Base-by-base conservation (phyloP, 1,140 invertebrate genomes). In the Pygmarrhopalites habei region DNA sequence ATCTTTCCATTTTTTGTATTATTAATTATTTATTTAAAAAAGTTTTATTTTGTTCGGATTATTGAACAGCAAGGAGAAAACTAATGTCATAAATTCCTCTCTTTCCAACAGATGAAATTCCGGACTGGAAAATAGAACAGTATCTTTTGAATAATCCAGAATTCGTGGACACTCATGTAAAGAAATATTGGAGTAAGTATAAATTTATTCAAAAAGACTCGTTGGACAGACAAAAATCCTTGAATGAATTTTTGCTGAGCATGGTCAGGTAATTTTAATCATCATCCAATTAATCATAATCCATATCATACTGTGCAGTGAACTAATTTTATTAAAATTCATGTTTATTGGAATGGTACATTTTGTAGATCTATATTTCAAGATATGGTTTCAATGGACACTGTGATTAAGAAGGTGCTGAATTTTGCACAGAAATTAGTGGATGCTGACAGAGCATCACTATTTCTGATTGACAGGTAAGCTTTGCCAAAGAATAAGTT, bases 331-430 rank as follows among this genome's bases (percentile, higher is more conserved):
- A 12, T 30, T 56, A n/a, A 28, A 10, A 12, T 29, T 10, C 12
- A 12, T 10, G 26, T 12, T 35, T 17, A 35, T 35, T 35, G 15
- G 15, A 35, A 35, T 5, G 32, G 32, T 7, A 35, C 15, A 35
- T 35, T 35, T 35, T 35, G 25, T 46, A 85, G 83, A 72, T 82
- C 82, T 15, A 83, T 85, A 71, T 85, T 86, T 72, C 87, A 90
- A 80, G 87, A 91, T 69, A 90, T 92, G 81, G 83, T 89, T 39
- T 88, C 85, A 65, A 86, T 91, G 80, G 88, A 91, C 71, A 80
- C 81, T 25, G 78, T 91, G 0, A 88, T 92, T 17, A 85, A 88
- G 74, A 89, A 88, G 74, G 86, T 92, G 49, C 85, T 92, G 82
- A 86, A 87, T 72, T 88, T 86, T 73, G 87, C 87, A 0, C 86